These are phyloP conservation scores for Latrodectus geometricus DNA, from an alignment of 1,140 invertebrate species.

Conservation along the genomic window DNA sequence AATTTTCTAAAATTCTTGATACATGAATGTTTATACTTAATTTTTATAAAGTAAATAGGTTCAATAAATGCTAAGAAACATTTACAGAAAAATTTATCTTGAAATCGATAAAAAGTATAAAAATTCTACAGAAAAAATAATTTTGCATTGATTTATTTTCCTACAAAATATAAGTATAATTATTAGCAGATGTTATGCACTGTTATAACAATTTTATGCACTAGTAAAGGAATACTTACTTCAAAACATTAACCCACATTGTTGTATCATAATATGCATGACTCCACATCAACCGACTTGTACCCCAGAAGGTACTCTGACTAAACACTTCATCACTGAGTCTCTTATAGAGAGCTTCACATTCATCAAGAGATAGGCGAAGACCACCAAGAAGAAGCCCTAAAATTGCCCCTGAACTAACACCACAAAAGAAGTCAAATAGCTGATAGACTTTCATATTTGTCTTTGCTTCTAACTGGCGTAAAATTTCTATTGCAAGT, in stretches of 20 bases:
- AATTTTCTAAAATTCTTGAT: too few relatives aligned
- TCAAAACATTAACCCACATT: conserved; percentile 85
- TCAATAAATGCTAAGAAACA: too few relatives aligned
- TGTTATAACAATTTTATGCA: too few relatives aligned
- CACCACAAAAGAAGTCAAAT: conserved; percentile 93
- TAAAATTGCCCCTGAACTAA: conserved; percentile 77
- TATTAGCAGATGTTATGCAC: too few relatives aligned
- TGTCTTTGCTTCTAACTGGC: conserved; percentile 80
- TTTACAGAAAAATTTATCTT: too few relatives aligned
- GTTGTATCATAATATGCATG: conserved; percentile 92
- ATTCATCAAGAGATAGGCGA: conserved; percentile 75
- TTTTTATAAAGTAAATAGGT: too few relatives aligned
- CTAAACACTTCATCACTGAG: conserved; percentile 80
- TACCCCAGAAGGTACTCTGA: conserved; percentile 79
- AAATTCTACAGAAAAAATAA: too few relatives aligned
- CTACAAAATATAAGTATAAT: too few relatives aligned
- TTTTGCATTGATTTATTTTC: too few relatives aligned
- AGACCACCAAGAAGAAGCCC: conserved; percentile 72
- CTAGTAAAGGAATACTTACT: conserved; percentile 66
- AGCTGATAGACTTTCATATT: conserved; percentile 73
- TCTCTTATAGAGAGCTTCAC: conserved; percentile 77
- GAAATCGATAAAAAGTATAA: too few relatives aligned
- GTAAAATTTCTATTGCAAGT: conserved; percentile 83
- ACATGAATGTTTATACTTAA: too few relatives aligned
- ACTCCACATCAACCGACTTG: conserved; percentile 83